phyloP scores from a whole-genome alignment of 2,113 vertebrate species.

The Aegotheles bennettii region DNA sequence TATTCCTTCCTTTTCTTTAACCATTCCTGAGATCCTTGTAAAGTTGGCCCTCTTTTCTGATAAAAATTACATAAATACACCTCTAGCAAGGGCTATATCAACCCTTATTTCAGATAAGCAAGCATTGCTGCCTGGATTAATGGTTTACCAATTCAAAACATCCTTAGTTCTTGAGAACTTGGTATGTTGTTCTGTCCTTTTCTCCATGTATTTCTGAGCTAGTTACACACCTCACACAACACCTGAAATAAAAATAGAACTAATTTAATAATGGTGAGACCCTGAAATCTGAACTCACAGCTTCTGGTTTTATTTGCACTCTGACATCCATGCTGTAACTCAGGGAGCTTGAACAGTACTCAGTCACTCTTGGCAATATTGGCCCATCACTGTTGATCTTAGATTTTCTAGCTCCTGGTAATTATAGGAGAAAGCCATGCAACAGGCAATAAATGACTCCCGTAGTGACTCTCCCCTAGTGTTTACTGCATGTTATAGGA shows the following conservation, averaged over 20 bases:
- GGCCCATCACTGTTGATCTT: background rate
- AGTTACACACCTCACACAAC: background rate
- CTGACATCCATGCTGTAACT: background rate
- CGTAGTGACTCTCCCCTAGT: background rate
- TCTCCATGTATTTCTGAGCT: background rate
- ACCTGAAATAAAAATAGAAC: background rate
- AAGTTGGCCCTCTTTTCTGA: background rate
- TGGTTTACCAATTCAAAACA: background rate
- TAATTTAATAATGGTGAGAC: background rate
- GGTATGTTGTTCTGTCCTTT: background rate
- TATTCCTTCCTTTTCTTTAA: background rate
- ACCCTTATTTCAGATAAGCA: background rate
- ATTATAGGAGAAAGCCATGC: background rate
- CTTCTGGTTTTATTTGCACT: background rate
- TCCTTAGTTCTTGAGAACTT: background rate
- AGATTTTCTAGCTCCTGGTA: background rate
- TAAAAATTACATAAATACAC: background rate
- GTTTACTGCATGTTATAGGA: background rate
- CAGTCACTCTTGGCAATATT: background rate
- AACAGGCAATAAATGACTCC: background rate
- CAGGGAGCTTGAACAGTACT: background rate
- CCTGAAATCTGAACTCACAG: background rate
- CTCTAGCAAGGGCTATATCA: background rate
- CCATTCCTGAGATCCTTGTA: background rate
- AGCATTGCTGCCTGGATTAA: background rate